Percentiles rank a stretch among this genome's conserved stretches.
Conservation (phyloP, 1,140 invertebrate genomes). For the Danaus plexippus region DNA sequence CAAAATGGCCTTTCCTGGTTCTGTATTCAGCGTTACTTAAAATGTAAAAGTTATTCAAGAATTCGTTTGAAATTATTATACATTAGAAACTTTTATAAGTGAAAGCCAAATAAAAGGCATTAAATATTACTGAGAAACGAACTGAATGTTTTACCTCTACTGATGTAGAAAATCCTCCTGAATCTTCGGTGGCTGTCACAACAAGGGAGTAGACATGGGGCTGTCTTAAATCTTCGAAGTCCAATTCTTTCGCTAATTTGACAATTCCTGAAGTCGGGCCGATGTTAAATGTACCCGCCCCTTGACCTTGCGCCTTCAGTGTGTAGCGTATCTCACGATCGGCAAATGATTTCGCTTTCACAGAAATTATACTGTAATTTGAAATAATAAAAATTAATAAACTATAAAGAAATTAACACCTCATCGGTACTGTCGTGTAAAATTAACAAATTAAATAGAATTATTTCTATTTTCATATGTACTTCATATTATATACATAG, state of each 20-base stretch:
- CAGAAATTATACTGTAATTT: slow-evolving; percentile 90
- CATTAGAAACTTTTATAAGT: no score
- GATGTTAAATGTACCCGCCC: slow-evolving; percentile 95
- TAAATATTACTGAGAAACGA: no score
- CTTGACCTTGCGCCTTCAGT: slow-evolving; percentile 92
- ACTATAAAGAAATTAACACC: no score
- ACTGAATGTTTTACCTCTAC: slow-evolving; percentile 81
- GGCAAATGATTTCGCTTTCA: slow-evolving; percentile 96
- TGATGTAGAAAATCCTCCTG: slow-evolving; percentile 94
- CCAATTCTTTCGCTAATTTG: slow-evolving; percentile 93
- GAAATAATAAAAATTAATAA: slow-evolving; percentile 8
- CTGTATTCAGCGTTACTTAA: no score
- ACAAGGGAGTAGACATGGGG: slow-evolving; percentile 93
- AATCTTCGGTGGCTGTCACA: slow-evolving; percentile 95
- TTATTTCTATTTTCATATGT: no score
- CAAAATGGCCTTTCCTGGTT: no score
- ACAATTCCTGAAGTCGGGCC: slow-evolving; percentile 94
- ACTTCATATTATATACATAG: no score
- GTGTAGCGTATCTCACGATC: slow-evolving; percentile 96
- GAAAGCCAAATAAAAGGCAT: no score
- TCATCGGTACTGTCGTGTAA: no score
- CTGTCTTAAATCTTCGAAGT: slow-evolving; percentile 94
- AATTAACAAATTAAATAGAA: no score
- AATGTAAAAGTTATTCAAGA: no score
- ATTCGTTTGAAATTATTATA: no score